Conservation (phyloP, 2,888 invertebrate genomes). For the Stenodera caucasica region DNA sequence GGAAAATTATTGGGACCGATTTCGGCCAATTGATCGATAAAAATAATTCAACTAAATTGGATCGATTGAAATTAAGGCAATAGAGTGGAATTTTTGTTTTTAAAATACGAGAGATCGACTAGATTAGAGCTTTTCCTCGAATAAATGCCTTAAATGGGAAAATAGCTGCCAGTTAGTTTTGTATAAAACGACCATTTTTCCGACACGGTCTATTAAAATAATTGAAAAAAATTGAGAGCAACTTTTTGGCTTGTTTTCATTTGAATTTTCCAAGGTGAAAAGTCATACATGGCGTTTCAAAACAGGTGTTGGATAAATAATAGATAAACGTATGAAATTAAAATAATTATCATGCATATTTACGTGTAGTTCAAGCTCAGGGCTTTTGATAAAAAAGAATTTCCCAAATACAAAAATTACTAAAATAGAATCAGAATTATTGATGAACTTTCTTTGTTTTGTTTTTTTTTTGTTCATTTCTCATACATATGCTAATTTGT, state of each 20-base stretch:
- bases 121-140: too few species aligned
- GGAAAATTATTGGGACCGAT: too few species aligned
- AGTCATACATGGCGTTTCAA: not conserved
- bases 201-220: not conserved
- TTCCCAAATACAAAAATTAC: not conserved
- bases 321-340: not conserved
- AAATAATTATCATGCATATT: not conserved
- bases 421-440: not conserved
- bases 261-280: not conserved
- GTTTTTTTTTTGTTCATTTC: not conserved
- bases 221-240: not conserved
- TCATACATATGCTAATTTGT: not conserved
- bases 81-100: too few species aligned
- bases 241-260: not conserved
- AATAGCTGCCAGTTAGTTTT: not conserved
- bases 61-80: too few species aligned
- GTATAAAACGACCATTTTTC: not conserved
- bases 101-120: too few species aligned
- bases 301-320: slow-evolving; percentile 4
- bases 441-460: too few species aligned
- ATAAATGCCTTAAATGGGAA: too few species aligned
- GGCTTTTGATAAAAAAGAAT: too few species aligned
- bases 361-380: not conserved
- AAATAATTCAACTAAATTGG: too few species aligned
- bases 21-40: too few species aligned